Evolutionary conservation across 2,113 vertebrate species (phyloP).

Genomic region (Macquaria ambigua): DNA sequence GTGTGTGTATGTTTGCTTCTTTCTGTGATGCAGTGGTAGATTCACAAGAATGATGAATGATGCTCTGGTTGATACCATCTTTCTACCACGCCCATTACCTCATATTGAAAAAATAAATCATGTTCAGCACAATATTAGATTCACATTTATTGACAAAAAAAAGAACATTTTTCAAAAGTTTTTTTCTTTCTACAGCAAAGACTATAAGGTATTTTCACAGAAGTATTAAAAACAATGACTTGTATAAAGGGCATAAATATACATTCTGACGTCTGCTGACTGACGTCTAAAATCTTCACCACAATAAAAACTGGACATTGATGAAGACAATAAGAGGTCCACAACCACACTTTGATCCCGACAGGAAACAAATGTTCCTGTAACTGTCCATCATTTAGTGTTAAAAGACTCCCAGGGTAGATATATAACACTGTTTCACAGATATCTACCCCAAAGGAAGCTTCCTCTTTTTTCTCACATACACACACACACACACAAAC

Average conservation of each 20-base stretch:
- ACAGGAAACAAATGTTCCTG: slow-evolving; percentile 2
- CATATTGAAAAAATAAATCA: slow-evolving; percentile 72
- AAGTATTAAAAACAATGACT: slow-evolving; percentile 61
- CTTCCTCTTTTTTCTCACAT: slow-evolving; percentile 4
- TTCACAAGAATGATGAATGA: slow-evolving; percentile 61
- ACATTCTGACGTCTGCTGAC: slow-evolving; percentile 64
- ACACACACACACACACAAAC: slow-evolving; percentile 14
- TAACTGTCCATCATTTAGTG: slow-evolving; percentile 23
- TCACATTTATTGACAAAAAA: slow-evolving; percentile 79
- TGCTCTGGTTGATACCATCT: slow-evolving; percentile 63
- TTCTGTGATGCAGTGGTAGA: slow-evolving; percentile 2
- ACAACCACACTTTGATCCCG: slow-evolving; percentile 11
- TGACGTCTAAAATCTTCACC: slow-evolving; percentile 36
- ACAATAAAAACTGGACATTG: slow-evolving; percentile 3
- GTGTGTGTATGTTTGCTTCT: not conserved
- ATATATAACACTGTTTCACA: slow-evolving; percentile 60
- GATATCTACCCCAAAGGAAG: not conserved
- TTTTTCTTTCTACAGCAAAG: slow-evolving; percentile 55
- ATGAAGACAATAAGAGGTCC: slow-evolving; percentile 30
- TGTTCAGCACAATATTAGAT: slow-evolving; percentile 54
- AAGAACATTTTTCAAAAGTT: slow-evolving; percentile 47
- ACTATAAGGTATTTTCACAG: slow-evolving; percentile 56
- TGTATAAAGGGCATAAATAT: slow-evolving; percentile 68
- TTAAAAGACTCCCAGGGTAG: slow-evolving; percentile 12
- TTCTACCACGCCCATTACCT: slow-evolving; percentile 18